These are phyloP conservation scores for Pilophorus perplexus DNA, from an alignment of 2,888 invertebrate genomes.

Conservation along the genomic window DNA sequence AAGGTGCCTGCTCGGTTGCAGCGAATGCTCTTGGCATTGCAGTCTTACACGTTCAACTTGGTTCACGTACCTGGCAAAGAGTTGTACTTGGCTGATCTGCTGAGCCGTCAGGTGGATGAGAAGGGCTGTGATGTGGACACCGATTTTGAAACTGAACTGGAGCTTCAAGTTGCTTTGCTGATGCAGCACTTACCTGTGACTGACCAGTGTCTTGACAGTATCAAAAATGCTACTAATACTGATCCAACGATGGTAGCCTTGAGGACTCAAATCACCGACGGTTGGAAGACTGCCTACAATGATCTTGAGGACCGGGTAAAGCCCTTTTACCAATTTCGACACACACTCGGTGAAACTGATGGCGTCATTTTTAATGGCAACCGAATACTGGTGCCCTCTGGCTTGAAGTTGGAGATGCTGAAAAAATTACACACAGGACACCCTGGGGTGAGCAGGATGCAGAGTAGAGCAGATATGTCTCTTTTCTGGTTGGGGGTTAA, in stretches of 20 bases:
- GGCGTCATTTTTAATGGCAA: constrained; percentile 6
- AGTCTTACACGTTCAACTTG: constrained; percentile 33
- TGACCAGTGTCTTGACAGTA: background rate
- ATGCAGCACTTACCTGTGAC: background rate
- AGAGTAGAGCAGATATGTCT: constrained; percentile 47
- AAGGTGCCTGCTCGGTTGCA: constrained; percentile 43
- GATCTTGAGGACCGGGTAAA: background rate
- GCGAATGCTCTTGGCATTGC: constrained; percentile 32
- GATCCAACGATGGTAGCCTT: constrained; percentile 1
- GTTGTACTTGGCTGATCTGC: constrained; percentile 48
- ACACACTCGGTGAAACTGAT: constrained; percentile 32
- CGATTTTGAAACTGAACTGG: constrained; percentile 30
- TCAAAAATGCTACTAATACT: constrained; percentile 37
- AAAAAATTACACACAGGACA: constrained; percentile 46
- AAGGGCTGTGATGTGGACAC: constrained; percentile 44
- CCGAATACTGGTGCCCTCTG: constrained; percentile 31
- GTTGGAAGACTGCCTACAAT: background rate
- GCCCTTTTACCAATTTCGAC: constrained; percentile 33
- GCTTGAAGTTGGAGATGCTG: constrained; percentile 26
- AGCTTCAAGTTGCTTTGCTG: background rate
- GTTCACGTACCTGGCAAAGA: constrained; percentile 49
- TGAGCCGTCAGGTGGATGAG: constrained; percentile 42
- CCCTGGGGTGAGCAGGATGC: constrained; percentile 41
- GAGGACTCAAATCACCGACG: background rate
- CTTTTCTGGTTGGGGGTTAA: constrained; percentile 48